Base-by-base conservation (phyloP, 2,888 invertebrate genomes). In the Galerucella calmariensis region DNA sequence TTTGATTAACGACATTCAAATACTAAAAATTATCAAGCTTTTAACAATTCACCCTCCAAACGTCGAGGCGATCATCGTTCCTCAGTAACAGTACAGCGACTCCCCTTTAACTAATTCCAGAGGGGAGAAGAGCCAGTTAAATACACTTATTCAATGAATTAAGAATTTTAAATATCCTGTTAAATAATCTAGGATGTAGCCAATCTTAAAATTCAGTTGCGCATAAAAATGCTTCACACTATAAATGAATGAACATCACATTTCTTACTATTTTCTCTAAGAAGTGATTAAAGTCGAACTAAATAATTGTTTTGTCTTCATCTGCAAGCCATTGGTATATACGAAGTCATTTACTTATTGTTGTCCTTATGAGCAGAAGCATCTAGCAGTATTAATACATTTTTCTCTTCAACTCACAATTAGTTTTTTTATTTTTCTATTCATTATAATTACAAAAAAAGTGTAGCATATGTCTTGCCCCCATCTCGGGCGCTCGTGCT, bases 1-100 rank as follows among this genome's bases (percentile, higher is more conserved):
- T 82, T 81, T 83, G 83, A 84, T 83, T 83, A 83, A 83, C 81
- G 83, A 82, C 79, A 82, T 81, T 82, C 81, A 81, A 83, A 83
- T 83, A 81, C 81, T 82, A 80, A 82, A 83, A 83, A 84, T 84
- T 83, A 83, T 81, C 83, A 81, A 83, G 83, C 85, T 85, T 84
- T 85, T 84, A 85, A 85, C 84, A 84, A 84, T 84, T 84, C 85
- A 83, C 83, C 83, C 83, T 82, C 81, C 76, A 78, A 65, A 65
- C 63, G 63, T 65, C 46, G 77, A 78, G 74, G 78, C 80, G 82
- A 83, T 82, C 79, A 82, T 82, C 82, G 82, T 78, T 78, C 24
- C 63, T 46, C 74, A 77, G 74, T 67, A 72, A 72, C 68, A 73
- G 63, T 44, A 20, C 63, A 65, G 20, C 2, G 63, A 44, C 63